Evolutionary conservation across 1,140 invertebrate species (phyloP), one percentile per base, ranked within the genome.

Genomic region (Drosophila ananassae): DNA sequence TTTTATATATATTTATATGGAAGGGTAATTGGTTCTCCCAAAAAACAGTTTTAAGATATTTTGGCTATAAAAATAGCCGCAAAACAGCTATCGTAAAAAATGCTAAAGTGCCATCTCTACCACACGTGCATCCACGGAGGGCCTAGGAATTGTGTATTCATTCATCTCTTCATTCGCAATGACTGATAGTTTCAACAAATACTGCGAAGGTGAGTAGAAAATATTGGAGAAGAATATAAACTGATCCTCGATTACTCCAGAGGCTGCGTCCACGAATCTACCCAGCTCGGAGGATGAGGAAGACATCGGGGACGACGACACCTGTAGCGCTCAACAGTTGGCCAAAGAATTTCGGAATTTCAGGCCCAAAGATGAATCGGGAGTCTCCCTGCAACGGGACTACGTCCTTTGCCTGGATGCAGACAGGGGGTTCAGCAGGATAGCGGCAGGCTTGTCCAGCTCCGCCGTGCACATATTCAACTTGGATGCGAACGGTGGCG

Each of bases 391-490:
- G 21, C 74, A 89, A 6, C 62, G 72, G 0, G 85, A 79, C 5
- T 91, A 91, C 53, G 64, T 91, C 0, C 60, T 90, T 0, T 63
- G 66, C 5, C 50, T 91, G 9, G 53, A 62, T 39, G 71, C 71
- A 0, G 73, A 90, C 13, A 59, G 41, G 12, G 32, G 52, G 0
- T 89, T 77, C 28, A 79, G 78, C 0, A 59, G 84, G 7, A 25
- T 91, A 4, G 90, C 73, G 2, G 90, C 77, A 0, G 90, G 90
- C 0, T 41, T 90, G 10, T 89, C 87, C 0, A 89, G 75, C 22
- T 69, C 72, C 2, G 41, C 56, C 0, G 81, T 91, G 5, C 89
- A 91, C 22, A 56, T 90, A 2, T 83, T 79, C 32, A 89, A 91
- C 41, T 24, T 90, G 7, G 69, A 72, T 46, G 17, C 48, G 3